Evolutionary conservation across 2,888 invertebrate species (phyloP), one percentile per base, ranked within the genome.

Genomic region (Diarsia brunnea): DNA sequence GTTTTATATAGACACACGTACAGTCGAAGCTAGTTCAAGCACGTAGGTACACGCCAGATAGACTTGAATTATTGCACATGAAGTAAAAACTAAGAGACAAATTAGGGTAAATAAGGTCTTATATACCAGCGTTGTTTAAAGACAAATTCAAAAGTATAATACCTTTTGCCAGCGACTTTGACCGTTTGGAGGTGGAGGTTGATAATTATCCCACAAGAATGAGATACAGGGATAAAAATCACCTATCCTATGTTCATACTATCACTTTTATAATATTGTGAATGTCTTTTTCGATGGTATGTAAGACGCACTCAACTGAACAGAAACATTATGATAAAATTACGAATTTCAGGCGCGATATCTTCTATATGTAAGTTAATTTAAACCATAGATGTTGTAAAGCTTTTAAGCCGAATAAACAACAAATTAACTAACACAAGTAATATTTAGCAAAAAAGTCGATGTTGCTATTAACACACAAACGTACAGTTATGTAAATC

Each of bases 331-430:
- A 64, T 64, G 67, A 84, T 51, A 72, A 53, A 7, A 47, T 73
- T 73, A 69, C 64, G 47, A 79, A 79, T 84, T 88, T 82, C 82
- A 84, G 84, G 74, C 78, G 81, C 85, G 81, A 76, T 80, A 64
- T 67, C 76, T 70, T 66, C 76, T 78, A 72, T 60, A 31, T 74
- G 80, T 88, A 81, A 88, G 85, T 88, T 84, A 71, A 79, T 78
- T 84, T 84, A 66, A 80, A 84, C 72, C 85, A 73, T 91, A 84
- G 81, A 86, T 91, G 91, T 91, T 89, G 89, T 91, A 75, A 84
- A 84, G 90, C 91, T 90, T 89, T 14, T 24, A 75, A 66, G 69
- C 72, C n/a, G 31, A 79, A 69, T 53, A 74, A 66, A 75, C 38
- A 70, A 66, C 16, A n/a, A 69, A 53, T 47, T 45, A 65, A 70